Evolutionary conservation across 2,888 invertebrate species (phyloP).

Genomic region (Drosophila paranaensis): DNA sequence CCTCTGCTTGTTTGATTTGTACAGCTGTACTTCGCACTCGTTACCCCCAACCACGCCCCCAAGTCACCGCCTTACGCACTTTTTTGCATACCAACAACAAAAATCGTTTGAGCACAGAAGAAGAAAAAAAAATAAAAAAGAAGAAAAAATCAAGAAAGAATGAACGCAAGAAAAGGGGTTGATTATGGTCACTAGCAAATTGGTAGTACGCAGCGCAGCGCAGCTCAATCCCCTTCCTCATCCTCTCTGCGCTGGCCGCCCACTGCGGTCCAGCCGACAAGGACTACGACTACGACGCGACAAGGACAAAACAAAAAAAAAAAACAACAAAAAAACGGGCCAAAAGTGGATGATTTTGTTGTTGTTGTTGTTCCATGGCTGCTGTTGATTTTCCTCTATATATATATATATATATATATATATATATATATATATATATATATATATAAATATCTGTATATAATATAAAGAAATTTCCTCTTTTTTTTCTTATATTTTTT

Average conservation of each 20-base stretch:
- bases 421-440: conserved; percentile 34
- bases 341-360: conserved; percentile 71
- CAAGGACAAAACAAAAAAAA: conserved; percentile 64
- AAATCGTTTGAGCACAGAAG: conserved; percentile 24
- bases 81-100: conserved; percentile 65
- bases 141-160: conserved; percentile 34
- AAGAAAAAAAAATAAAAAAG: conserved; percentile 12
- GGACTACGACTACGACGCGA: conserved; percentile 52
- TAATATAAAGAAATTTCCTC: conserved; percentile 34
- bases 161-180: conserved; percentile 63
- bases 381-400: conserved; percentile 61
- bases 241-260: neutral
- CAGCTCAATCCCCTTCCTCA: neutral
- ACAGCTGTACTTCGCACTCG: conserved; percentile 39
- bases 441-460: conserved; percentile 34
- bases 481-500: conserved; percentile 19
- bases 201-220: conserved; percentile 63
- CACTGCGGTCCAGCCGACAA: conserved; percentile 42
- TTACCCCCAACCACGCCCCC: conserved; percentile 11
- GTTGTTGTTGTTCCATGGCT: conserved; percentile 41
- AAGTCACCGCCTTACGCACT: conserved; percentile 57
- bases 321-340: conserved; percentile 33
- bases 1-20: conserved; percentile 40
- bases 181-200: conserved; percentile 79
- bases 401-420: conserved; percentile 34